Evolutionary conservation across 1,140 invertebrate species (phyloP), one percentile per base, ranked within the genome.

Genomic region (Arctopsyche grandis): DNA sequence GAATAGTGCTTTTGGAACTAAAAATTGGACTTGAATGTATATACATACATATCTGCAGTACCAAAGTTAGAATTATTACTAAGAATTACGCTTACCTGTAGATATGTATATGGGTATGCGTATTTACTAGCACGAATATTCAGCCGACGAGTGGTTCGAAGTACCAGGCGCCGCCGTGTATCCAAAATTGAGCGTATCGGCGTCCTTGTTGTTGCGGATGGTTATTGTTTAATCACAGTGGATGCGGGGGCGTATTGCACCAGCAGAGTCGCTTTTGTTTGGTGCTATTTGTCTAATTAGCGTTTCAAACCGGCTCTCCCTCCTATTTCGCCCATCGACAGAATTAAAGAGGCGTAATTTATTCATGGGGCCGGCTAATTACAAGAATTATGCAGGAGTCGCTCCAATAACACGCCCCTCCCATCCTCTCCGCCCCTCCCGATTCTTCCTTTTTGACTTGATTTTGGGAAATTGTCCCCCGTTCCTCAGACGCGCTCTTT

Each of bases 341-440:
- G 77, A 79, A 66, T 74, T 79, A 79, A 74, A 79, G 70, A 48
- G 52, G 78, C n/a, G 78, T 79, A 79, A 79, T 79, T 79, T 79
- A 79, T 79, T 74, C 77, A 78, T 70, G 69, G 48, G 76, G 22
- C 76, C 12, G 43, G 77, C 69, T 78, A 78, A 78, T 78, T 78
- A 78, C 69, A 52, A 73, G 77, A 69, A 78, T 78, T 78, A 78
- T 73, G 69, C 66, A 44, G 38, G 69, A 70, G 69, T 78, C 29
- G 77, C 48, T 78, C 26, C 66, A 78, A 78, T 69, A 78, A 70
- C 43, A 43, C 22, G 43, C 19, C 21, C 5, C 63, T 9, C 19
- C 10, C 63, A n/a, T n/a, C n/a, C n/a, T n/a, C 63, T 22, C 4
- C 16, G 21, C 16, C 63, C 14, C 63, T 66, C 24, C 12, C 24